Evolutionary conservation across 2,888 invertebrate genomes (phyloP), one percentile per base, ranked within the genome.

Genomic region (Tetragonula carbonaria): DNA sequence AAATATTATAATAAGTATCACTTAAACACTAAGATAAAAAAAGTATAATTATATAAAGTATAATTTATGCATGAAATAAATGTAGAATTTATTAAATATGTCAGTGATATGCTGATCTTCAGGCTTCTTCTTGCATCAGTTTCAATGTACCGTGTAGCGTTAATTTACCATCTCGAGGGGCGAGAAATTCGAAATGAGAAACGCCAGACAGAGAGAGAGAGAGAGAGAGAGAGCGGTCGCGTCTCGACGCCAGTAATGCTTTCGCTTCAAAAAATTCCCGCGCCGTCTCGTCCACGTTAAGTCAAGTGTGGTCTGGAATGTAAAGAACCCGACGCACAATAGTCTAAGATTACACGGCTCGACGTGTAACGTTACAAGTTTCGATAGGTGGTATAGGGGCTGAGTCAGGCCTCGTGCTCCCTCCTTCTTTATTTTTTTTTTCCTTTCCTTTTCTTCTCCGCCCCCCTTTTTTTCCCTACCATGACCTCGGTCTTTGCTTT

Each of bases 251-350:
- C 28, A 65, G 63, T 66, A 68, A 70, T 81, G 80, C 80, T 86
- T 80, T 33, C 33, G 86, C 82, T 87, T 86, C 78, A 79, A 73
- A 84, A 87, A 87, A 82, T 78, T 80, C 84, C 84, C 85, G 73
- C 81, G 66, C 80, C 77, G 74, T 71, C 78, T 73, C 78, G 67
- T 70, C 84, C 83, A 80, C 80, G 85, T 85, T 74, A 67, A 88
- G 90, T 91, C 87, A 90, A 88, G 90, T 90, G 88, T 83, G 81
- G 89, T 85, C 85, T 86, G 91, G 91, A 91, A 91, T 91, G 92
- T 87, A 86, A 90, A 91, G 90, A 88, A 88, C 85, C 80, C 80
- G 72, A 21, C 28, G 74, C 51, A 85, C 82, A 84, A 88, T 91
- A 68, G 86, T 87, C 84, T 89, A 83, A 90, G 88, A 91, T 90